phyloP scores from a whole-genome alignment of 2,113 vertebrate species.

The Lampris megalopsis region DNA sequence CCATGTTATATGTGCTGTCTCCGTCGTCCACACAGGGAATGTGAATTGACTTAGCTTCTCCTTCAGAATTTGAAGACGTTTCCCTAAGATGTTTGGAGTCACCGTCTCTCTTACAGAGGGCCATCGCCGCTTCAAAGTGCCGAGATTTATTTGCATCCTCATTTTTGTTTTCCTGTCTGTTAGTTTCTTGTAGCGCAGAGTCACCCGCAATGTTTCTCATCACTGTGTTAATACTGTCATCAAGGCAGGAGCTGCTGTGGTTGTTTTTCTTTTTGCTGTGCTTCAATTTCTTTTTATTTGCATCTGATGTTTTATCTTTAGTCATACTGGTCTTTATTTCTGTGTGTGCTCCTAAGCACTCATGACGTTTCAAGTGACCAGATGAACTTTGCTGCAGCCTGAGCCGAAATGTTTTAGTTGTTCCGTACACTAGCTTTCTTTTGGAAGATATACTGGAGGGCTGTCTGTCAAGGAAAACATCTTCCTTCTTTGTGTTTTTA shows the following conservation, averaged over 20 bases:
- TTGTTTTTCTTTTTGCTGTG: conserved; percentile 24
- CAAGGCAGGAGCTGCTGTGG: conserved; percentile 43
- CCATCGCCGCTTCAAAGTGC: background rate
- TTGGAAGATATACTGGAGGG: conserved; percentile 47
- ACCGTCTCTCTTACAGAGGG: background rate
- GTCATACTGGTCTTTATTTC: conserved; percentile 15
- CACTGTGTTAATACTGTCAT: conserved; percentile 76
- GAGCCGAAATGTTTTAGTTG: conserved; percentile 88
- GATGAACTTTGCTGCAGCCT: conserved; percentile 84
- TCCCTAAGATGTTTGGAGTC: background rate
- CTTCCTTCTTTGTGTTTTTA: conserved; percentile 46
- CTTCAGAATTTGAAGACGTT: conserved; percentile 27
- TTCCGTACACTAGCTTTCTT: conserved; percentile 84
- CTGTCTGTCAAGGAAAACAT: conserved; percentile 43
- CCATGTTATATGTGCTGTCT: conserved; percentile 14
- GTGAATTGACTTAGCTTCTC: conserved; percentile 26
- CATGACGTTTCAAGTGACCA: conserved; percentile 68
- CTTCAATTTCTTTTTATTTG: conserved; percentile 2
- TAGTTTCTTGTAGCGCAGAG: conserved; percentile 1
- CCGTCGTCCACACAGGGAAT: conserved; percentile 51
- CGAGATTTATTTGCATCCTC: background rate
- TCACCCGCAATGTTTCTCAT: conserved; percentile 51
- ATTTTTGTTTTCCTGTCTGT: conserved; percentile 25
- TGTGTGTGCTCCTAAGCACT: conserved; percentile 75
- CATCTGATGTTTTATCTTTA: conserved; percentile 22